These are phyloP conservation scores for Drosophila grimshawi DNA, from an alignment of 1,140 invertebrate genomes.

Conservation along the genomic window DNA sequence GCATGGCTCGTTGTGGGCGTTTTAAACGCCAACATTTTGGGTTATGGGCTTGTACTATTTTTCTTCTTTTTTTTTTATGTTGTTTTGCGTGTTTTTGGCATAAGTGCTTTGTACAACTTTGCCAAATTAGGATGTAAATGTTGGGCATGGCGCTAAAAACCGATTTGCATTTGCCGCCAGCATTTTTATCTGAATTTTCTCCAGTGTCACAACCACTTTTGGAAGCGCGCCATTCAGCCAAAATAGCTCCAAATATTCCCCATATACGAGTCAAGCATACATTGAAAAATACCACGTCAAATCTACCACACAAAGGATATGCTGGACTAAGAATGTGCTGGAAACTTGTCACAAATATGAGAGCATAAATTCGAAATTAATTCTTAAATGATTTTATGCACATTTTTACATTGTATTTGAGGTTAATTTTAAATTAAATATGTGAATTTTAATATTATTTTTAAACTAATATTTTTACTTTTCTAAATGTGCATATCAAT, in stretches of 20 bases:
- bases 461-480: too few relatives aligned
- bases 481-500: too few relatives aligned
- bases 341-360: too few relatives aligned
- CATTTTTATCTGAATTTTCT: conserved; percentile 42
- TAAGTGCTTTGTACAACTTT: conserved; percentile 28
- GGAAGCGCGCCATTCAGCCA: conserved; percentile 34
- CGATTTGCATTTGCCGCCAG: conserved; percentile 49
- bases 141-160: conserved; percentile 3
- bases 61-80: background rate
- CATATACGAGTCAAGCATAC: background rate
- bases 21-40: conserved; percentile 28
- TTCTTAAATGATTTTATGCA: too few relatives aligned
- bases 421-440: too few relatives aligned
- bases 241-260: conserved; percentile 9
- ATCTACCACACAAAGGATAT: too few relatives aligned
- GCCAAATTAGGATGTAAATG: conserved; percentile 33
- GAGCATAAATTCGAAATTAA: too few relatives aligned
- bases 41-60: conserved; percentile 30
- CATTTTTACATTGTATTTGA: too few relatives aligned
- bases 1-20: conserved; percentile 25
- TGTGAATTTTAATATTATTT: too few relatives aligned
- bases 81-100: conserved; percentile 1
- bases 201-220: conserved; percentile 44
- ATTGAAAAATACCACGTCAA: background rate
- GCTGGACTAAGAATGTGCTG: too few relatives aligned